phyloP scores from a whole-genome alignment of 2,113 vertebrate species.

The Panthera uncia region DNA sequence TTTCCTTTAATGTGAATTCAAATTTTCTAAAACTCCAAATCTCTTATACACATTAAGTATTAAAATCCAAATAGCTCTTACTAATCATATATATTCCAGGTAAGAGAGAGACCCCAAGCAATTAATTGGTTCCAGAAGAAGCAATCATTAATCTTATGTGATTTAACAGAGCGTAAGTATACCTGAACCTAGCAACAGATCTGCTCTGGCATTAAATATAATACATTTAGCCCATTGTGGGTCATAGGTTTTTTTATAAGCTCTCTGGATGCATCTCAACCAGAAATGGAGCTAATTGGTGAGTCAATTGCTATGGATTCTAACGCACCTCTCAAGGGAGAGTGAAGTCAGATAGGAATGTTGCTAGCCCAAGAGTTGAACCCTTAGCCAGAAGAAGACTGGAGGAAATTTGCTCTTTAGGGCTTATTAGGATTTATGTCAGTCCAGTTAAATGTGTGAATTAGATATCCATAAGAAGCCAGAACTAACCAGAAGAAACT shows the following conservation, averaged over 20 bases:
- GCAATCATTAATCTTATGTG: not conserved
- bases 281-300: not conserved
- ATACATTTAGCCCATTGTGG: not conserved
- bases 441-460: not conserved
- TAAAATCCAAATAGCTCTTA: conserved; percentile 5
- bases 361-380: not conserved
- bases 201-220: not conserved
- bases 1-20: conserved; percentile 18
- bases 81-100: not conserved
- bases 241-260: not conserved
- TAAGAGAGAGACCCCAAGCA: not conserved
- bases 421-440: not conserved
- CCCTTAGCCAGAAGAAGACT: no score
- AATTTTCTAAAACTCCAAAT: conserved; percentile 29
- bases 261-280: not conserved
- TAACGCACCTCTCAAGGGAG: not conserved
- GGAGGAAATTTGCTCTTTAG: not conserved
- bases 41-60: not conserved
- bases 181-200: not conserved
- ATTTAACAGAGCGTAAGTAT: not conserved
- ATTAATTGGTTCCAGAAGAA: not conserved
- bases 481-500: not conserved
- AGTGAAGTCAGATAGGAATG: not conserved
- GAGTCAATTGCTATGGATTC: not conserved
- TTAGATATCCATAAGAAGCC: not conserved